Percentiles rank a stretch among this genome's conserved stretches.
Conservation (phyloP, 2,888 invertebrate genomes). For the Abscondita cerata region DNA sequence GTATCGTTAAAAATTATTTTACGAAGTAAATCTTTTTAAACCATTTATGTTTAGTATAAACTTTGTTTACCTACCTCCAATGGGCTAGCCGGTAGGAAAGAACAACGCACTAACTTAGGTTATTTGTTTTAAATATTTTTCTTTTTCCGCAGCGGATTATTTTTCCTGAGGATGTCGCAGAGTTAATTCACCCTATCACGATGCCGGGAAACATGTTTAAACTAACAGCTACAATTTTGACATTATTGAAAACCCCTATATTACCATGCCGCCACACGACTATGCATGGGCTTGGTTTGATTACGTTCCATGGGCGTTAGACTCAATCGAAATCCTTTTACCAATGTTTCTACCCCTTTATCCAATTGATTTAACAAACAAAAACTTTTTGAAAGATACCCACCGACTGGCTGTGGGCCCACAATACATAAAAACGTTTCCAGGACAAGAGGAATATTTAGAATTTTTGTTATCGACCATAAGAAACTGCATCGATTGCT, state of each 20-base stretch:
- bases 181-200: constrained; percentile 73
- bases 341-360: constrained; percentile 55
- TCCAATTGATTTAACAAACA: constrained; percentile 50
- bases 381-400: constrained; percentile 56
- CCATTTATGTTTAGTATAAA: too few relatives aligned
- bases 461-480: constrained; percentile 63
- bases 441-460: constrained; percentile 68
- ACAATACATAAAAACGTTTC: constrained; percentile 64
- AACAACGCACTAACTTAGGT: too few relatives aligned
- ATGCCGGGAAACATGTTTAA: constrained; percentile 65
- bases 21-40: too few relatives aligned
- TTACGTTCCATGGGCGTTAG: constrained; percentile 59
- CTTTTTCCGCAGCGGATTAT: constrained; percentile 64
- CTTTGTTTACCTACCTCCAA: too few relatives aligned
- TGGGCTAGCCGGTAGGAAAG: too few relatives aligned
- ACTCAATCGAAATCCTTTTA: constrained; percentile 63
- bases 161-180: constrained; percentile 68
- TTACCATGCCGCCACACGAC: constrained; percentile 60
- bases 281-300: constrained; percentile 58
- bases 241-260: constrained; percentile 66
- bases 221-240: constrained; percentile 66
- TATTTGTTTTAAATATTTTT: too few relatives aligned
- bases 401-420: constrained; percentile 64
- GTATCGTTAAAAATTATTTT: too few relatives aligned
- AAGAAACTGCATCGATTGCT: constrained; percentile 61